Evolutionary conservation across 2,888 invertebrate species (phyloP), one percentile per base, ranked within the genome.

Genomic region (Synergus itoensis): DNA sequence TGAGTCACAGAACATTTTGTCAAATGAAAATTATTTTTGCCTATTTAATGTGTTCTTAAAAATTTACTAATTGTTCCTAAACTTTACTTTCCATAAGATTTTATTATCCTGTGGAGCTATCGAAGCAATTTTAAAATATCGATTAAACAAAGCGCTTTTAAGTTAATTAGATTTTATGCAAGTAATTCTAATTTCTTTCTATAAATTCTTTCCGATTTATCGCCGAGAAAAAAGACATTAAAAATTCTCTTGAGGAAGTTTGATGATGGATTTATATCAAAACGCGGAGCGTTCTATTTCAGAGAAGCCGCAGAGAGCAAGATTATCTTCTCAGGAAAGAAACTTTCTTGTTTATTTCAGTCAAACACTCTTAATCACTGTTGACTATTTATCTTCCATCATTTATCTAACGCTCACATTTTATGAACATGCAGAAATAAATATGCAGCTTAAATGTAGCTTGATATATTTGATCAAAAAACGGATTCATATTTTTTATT

Each of bases 381-480:
- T 18, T 65, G 41, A 65, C 41, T 65, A 18, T 41, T 65, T 65
- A 65, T 65, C 65, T 41, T 65, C 12, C 65, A 40, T 65, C 41
- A 41, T 12, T 65, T 41, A 41, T 41, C 41, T 12, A n/a, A 8
- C 40, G 1, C 4, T 40, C 9, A 65, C 7, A 8, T 40, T 65
- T 65, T 41, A 65, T 65, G n/a, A 43, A 18, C 11, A 65, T 41
- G 12, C 40, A 16, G 40, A 43, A 65, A n/a, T 65, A 65, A 65
- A 65, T 65, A 40, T 8, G 16, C 9, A 43, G 11, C n/a, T 41
- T 18, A 18, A 64, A n/a, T 5, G 41, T 21, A 62, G 62, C 4
- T 62, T 14, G 12, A 14, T 28, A 64, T 64, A 8, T 64, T 36
- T 64, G 28, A 64, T 40, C 40, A n/a, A 4, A 43, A 18, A 43